Conservation (phyloP, 2,888 invertebrate species). For the Acholoe squamosa region DNA sequence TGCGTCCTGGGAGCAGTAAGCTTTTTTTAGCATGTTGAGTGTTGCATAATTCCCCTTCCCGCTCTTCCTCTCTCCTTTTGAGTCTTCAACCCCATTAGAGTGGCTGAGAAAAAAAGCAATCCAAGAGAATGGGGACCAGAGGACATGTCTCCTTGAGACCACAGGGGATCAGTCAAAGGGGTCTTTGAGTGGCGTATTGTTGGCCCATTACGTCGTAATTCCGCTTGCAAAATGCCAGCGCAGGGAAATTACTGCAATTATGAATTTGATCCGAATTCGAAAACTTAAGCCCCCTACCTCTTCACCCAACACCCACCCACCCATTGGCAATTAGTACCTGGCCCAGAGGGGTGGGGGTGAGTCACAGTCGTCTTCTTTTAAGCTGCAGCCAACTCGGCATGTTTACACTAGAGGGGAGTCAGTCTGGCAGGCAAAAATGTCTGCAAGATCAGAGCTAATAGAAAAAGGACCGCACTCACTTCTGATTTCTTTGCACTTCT, state of each 20-base stretch:
- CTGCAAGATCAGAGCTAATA: neutral
- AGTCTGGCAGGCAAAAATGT: neutral
- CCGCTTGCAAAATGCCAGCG: neutral
- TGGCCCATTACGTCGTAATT: constrained; percentile 26
- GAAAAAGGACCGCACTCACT: neutral
- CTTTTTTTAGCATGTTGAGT: neutral
- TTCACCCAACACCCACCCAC: neutral
- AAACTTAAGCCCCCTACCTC: constrained; percentile 15
- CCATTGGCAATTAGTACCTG: constrained; percentile 30
- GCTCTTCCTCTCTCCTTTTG: neutral
- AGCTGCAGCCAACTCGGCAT: constrained; percentile 15
- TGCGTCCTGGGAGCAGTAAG: neutral
- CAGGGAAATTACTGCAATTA: constrained; percentile 55
- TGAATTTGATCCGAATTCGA: constrained; percentile 49
- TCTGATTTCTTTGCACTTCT: constrained; percentile 47
- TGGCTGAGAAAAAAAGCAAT: neutral
- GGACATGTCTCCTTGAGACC: constrained; percentile 45
- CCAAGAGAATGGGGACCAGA: neutral
- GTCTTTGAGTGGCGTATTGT: neutral
- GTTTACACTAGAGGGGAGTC: constrained; percentile 12
- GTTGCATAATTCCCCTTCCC: constrained; percentile 28
- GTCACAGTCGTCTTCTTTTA: neutral
- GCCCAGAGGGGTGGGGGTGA: neutral
- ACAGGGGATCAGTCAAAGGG: constrained; percentile 12
- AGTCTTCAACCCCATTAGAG: constrained; percentile 34